Evolutionary conservation across 1,140 invertebrate genomes (phyloP).

Genomic region (Drosophila repleta): DNA sequence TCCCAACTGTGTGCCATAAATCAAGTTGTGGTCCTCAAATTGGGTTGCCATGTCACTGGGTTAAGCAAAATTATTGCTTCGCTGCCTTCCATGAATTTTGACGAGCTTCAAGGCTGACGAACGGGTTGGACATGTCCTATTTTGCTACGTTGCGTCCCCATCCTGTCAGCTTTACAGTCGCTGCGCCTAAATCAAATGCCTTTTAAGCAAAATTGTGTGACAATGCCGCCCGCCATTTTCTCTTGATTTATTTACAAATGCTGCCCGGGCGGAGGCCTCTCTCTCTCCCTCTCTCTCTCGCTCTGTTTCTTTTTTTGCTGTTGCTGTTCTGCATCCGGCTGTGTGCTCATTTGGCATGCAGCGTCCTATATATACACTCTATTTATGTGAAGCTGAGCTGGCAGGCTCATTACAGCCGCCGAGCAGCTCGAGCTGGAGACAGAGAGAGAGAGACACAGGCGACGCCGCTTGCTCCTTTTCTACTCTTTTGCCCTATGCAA

Average conservation of each 20-base stretch:
- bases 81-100: conserved; percentile 49
- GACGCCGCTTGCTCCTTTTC: not conserved
- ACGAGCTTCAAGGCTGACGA: conserved; percentile 27
- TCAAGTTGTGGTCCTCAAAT: conserved; percentile 43
- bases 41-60: conserved; percentile 75
- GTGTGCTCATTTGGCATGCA: conserved; percentile 56
- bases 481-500: conserved; percentile 54
- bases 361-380: conserved; percentile 29
- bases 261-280: conserved; percentile 5
- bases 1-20: conserved; percentile 29
- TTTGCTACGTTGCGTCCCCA: not conserved
- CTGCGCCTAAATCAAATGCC: conserved; percentile 48
- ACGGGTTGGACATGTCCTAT: conserved; percentile 14
- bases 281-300: not conserved
- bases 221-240: conserved; percentile 61
- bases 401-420: conserved; percentile 65
- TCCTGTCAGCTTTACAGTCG: conserved; percentile 8
- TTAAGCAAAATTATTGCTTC: conserved; percentile 69
- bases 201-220: conserved; percentile 50
- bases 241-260: conserved; percentile 74
- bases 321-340: conserved; percentile 30
- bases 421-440: conserved; percentile 7
- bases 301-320: conserved; percentile 11
- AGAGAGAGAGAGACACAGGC: conserved; percentile 30
- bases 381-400: conserved; percentile 38